Base-by-base conservation (phyloP, 2,113 vertebrate genomes). In the Scatophagus argus region DNA sequence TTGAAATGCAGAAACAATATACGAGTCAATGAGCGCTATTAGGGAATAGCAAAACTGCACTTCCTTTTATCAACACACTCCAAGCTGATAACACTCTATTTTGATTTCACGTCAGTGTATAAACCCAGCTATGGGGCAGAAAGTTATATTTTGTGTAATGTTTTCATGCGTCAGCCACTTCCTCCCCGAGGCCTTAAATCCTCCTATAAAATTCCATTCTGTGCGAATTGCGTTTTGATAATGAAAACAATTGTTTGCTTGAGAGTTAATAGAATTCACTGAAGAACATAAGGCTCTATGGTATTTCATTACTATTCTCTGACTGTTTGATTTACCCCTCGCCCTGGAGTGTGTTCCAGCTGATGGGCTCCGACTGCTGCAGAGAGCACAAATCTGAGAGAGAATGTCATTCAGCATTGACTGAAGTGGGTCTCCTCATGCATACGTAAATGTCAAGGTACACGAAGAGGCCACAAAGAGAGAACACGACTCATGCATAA, bases 241-340 rank as follows among this genome's bases (percentile, higher is more conserved):
- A 92, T 88, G 85, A 90, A 91, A 90, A 89, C 79, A 84, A 89
- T 81, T 81, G 79, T 86, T 92, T 85, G 72, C 68, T 81, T 82
- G 78, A 52, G 51, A 72, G 71, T 88, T 88, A 88, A 94, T 90
- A 81, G 85, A 83, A 88, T 88, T 90, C 81, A 81, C 67, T 59
- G 69, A 82, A 10, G 68, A 88, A 79, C 79, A 88, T 55, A 43
- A 62, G 54, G 32, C 62, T 77, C 51, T 46, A 47, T 61, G 71
- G 49, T 67, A 80, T 86, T 90, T 90, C 84, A 80, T 87, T 87
- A 90, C 70, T 75, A 83, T 78, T 88, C 72, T 54, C 61, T n/a
- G 73, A 46, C 60, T 77, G 47, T 82, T 84, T 70, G 25, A 92
- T 84, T 87, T 88, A 74, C 13, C 64, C 17, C 34, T 67, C 9